phyloP scores from a whole-genome alignment of 2,113 vertebrate species.

The Halichoerus grypus region DNA sequence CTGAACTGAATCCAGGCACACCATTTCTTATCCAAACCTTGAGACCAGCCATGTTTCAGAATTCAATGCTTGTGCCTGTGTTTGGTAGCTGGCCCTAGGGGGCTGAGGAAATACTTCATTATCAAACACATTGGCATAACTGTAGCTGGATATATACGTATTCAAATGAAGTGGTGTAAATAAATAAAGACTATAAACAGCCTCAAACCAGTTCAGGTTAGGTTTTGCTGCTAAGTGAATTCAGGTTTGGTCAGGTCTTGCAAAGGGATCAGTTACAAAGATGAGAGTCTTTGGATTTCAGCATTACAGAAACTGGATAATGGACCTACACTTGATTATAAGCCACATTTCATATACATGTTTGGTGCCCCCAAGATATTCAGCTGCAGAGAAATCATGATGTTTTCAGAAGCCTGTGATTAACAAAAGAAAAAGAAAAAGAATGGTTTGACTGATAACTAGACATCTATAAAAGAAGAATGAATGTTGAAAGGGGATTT shows the following conservation, averaged over 20 bases:
- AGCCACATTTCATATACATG: neutral
- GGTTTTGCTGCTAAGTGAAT: conserved; percentile 21
- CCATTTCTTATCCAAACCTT: neutral
- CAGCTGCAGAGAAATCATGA: neutral
- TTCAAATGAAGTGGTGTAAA: neutral
- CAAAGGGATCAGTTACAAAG: neutral
- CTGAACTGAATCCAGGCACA: neutral
- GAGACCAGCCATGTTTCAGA: neutral
- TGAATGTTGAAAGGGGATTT: neutral
- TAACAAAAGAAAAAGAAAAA: neutral
- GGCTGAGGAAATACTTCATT: neutral
- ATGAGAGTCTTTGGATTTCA: neutral
- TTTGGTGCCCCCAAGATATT: neutral
- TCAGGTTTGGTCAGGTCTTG: neutral
- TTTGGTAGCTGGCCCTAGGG: neutral
- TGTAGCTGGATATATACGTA: neutral
- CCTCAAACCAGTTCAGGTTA: neutral
- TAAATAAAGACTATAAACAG: neutral
- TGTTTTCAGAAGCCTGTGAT: conserved; percentile 21
- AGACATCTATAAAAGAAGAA: neutral
- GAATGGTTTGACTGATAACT: neutral
- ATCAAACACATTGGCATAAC: neutral
- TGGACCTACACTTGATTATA: neutral
- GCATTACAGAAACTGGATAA: neutral
- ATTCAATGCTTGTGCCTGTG: neutral